Evolutionary conservation across 1,140 invertebrate species (phyloP), one percentile per base, ranked within the genome.

Genomic region (Delia radicum): DNA sequence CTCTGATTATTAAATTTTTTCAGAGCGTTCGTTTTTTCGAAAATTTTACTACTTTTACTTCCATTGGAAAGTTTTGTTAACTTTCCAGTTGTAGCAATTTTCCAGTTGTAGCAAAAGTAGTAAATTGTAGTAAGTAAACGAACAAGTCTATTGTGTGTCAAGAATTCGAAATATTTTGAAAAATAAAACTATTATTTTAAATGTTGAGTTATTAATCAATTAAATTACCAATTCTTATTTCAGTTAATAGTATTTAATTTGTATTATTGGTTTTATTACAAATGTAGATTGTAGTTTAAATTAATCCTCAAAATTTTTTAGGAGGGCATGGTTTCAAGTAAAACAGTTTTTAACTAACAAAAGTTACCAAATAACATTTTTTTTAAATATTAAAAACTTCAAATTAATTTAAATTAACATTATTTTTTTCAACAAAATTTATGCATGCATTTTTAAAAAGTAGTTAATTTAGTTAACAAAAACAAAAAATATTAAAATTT

Each of bases 241-340:
- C 33, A 37, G 8, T 1, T 2, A 37, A 3, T 55, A 18, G n/a
- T 21, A 21, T 55, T 18, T 7, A 21, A 6, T 55, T 55, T 7
- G 18, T 55, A n/a, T 21, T 55, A 21, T 55, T 21, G 21, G 21
- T 7, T 3, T 21, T 21, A 5, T 21, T 55, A 21, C n/a, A 63
- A n/a, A 15, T 28, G 62, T 28, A 65, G 27, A 28, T 15, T 65
- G 27, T 15, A n/a, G 10, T 55, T 55, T 10, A 65, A 65, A 65
- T 10, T n/a, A n/a, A 27, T 28, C 62, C 62, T 28, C 27, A 65
- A 65, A n/a, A 42, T 28, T 26, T 27, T 15, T 28, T 48, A 55
- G 71, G 46, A 55, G 71, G 71, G 71, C 71, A 73, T 73, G 71
- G 71, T 73, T 73, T 73, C 74, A 67, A 42, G 7, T 73, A 21